These are phyloP conservation scores for Sycophaga agraensis DNA, from an alignment of 1,140 invertebrate genomes.

Conservation along the genomic window DNA sequence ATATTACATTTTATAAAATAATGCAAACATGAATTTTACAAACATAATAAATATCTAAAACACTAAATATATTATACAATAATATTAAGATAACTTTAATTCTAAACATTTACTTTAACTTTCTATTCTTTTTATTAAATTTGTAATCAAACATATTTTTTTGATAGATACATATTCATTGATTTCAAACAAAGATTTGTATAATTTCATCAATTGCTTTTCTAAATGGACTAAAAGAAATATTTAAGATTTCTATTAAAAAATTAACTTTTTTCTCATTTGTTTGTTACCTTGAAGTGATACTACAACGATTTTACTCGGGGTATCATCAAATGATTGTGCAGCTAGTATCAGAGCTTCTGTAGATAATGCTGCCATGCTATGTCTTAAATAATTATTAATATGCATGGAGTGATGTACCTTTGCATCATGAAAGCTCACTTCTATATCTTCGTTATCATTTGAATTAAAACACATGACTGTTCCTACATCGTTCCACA, in stretches of 20 bases:
- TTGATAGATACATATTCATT: no score
- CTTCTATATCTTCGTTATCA: conserved; percentile 77
- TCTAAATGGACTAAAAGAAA: no score
- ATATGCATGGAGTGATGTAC: conserved; percentile 89
- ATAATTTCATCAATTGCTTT: no score
- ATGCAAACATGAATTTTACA: no score
- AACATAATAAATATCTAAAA: no score
- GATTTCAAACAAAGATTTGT: no score
- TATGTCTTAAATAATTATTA: conserved; percentile 77
- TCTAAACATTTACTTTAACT: no score
- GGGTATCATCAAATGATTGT: conserved; percentile 59
- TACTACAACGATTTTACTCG: conserved; percentile 58
- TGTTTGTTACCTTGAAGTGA: conserved; percentile 50
- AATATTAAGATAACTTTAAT: no score
- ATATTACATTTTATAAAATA: no score
- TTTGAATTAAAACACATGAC: conserved; percentile 72
- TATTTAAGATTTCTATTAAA: background rate
- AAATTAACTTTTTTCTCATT: conserved; percentile 3
- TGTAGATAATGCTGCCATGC: conserved; percentile 80
- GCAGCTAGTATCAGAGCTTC: conserved; percentile 80
- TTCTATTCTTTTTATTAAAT: no score
- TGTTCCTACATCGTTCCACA: conserved; percentile 87
- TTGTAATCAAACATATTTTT: no score
- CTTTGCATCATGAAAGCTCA: conserved; percentile 92
- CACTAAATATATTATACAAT: no score